A percentile compares a stretch with the other conserved stretches of the same genome.
phyloP scores from a whole-genome alignment of 2,113 vertebrate genomes.

The Hydropotes inermis region DNA sequence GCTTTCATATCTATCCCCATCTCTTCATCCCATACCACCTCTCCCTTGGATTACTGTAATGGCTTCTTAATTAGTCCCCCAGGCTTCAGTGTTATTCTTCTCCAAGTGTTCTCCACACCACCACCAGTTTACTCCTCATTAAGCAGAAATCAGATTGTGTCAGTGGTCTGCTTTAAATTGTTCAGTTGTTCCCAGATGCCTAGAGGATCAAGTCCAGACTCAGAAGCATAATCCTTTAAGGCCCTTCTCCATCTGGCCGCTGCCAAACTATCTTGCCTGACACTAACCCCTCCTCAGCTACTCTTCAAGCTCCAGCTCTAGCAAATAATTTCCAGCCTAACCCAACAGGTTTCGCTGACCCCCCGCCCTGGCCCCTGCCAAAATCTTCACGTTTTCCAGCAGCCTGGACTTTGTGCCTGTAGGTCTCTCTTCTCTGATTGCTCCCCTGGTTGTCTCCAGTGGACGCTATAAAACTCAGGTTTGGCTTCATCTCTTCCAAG shows the following conservation, averaged over 20 bases:
- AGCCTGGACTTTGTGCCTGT: neutral
- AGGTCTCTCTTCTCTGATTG: neutral
- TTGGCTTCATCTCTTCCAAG: neutral
- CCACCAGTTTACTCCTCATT: neutral
- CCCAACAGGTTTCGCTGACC: neutral
- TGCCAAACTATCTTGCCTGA: neutral
- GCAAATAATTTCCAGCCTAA: neutral
- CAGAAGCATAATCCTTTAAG: neutral
- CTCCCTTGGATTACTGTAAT: neutral
- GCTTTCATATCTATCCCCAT: neutral
- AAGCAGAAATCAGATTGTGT: slow-evolving; percentile 16
- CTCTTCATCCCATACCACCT: neutral
- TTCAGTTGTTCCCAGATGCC: neutral
- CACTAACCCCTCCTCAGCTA: neutral
- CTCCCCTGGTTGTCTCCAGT: neutral
- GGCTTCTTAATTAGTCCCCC: neutral
- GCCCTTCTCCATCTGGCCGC: neutral
- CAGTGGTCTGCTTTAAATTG: neutral
- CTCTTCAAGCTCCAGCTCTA: neutral
- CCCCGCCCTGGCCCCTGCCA: no score
- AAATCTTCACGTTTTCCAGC: neutral
- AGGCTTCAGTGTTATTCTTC: neutral
- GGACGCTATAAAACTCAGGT: neutral
- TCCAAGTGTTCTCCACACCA: neutral
- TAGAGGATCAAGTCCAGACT: neutral